Evolutionary conservation across 2,113 vertebrate genomes (phyloP).

Genomic region (Megaceryle torquata): DNA sequence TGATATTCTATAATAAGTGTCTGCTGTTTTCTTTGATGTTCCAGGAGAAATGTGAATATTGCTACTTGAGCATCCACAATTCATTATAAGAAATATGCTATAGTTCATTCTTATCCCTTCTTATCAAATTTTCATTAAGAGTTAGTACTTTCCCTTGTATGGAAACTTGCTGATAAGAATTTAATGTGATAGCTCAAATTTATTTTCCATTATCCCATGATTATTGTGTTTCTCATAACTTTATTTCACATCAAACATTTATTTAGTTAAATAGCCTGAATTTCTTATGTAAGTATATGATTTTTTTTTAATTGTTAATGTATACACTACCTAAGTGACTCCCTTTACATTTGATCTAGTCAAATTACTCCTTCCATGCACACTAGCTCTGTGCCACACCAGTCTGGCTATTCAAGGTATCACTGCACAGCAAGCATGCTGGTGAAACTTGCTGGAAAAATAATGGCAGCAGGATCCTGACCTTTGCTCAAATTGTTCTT

Average conservation of each 20-base stretch:
- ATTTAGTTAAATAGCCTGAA: neutral
- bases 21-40: neutral
- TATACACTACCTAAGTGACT: neutral
- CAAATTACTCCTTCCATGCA: neutral
- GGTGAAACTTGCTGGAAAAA: conserved; percentile 12
- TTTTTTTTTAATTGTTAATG: neutral
- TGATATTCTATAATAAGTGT: neutral
- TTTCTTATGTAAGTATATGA: neutral
- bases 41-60: neutral
- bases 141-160: neutral
- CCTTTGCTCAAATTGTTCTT: conserved; percentile 11
- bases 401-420: neutral
- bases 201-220: neutral
- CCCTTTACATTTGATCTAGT: neutral
- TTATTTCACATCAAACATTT: neutral
- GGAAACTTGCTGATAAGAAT: neutral
- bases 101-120: neutral
- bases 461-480: conserved; percentile 39
- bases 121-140: neutral
- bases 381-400: neutral
- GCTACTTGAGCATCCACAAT: neutral
- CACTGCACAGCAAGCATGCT: neutral
- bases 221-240: neutral
- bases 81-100: neutral
- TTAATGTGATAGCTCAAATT: neutral